Evolutionary conservation across 1,140 invertebrate species (phyloP).

Genomic region (Brachionus angularis): DNA sequence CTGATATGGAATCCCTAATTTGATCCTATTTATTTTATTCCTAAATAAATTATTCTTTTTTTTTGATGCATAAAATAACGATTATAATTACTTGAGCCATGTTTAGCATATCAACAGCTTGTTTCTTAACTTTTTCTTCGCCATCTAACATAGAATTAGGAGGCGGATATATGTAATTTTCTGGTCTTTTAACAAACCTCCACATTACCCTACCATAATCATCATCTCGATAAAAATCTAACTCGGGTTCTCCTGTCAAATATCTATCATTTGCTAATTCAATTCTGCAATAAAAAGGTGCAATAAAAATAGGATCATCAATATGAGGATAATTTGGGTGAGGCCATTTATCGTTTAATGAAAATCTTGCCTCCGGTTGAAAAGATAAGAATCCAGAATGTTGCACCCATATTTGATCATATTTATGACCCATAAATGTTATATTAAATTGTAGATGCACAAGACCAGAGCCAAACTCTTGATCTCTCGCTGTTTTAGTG

Average conservation of each 20-base stretch:
- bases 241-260: constrained; percentile 9
- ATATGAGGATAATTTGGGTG: constrained; percentile 31
- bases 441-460: constrained; percentile 42
- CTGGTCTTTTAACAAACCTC: constrained; percentile 11
- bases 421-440: constrained; percentile 42
- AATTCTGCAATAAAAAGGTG: constrained; percentile 33
- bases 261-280: constrained; percentile 42
- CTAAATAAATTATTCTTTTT: background rate
- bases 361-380: constrained; percentile 19
- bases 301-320: constrained; percentile 43
- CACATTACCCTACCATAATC: constrained; percentile 33
- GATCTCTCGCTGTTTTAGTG: constrained; percentile 21
- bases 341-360: constrained; percentile 37
- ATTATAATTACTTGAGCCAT: constrained; percentile 18
- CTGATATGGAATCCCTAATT: constrained; percentile 52
- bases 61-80: background rate
- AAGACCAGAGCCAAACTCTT: constrained; percentile 13
- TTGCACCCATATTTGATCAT: constrained; percentile 37
- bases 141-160: constrained; percentile 13
- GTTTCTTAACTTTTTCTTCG: constrained; percentile 35
- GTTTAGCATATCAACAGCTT: constrained; percentile 43
- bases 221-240: constrained; percentile 22
- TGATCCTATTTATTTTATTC: background rate
- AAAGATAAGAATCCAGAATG: constrained; percentile 37
- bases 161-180: constrained; percentile 34